Percentiles rank a stretch among this genome's conserved stretches.
These are phyloP conservation scores for Brachirus orientalis DNA, from an alignment of 2,113 vertebrate genomes.

Conservation along the genomic window DNA sequence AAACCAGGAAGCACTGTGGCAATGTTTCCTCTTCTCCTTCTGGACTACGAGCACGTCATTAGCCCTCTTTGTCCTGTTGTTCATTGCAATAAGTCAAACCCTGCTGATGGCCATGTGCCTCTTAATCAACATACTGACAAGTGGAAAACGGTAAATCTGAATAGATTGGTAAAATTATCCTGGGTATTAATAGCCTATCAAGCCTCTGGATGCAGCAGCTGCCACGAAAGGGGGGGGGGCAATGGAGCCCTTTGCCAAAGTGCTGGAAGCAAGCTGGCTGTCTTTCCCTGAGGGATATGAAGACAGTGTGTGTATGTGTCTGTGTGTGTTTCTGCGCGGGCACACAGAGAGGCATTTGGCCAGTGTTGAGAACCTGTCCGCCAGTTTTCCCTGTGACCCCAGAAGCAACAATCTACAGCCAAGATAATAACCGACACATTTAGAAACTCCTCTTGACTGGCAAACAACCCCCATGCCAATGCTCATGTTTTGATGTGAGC, in stretches of 20 bases:
- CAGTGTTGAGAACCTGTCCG: constrained; percentile 68
- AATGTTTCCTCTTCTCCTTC: constrained; percentile 31
- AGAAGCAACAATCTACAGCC: constrained; percentile 64
- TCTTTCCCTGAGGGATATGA: constrained; percentile 65
- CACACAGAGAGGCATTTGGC: constrained; percentile 36
- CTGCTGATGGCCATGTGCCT: constrained; percentile 75
- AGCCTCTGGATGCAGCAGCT: constrained; percentile 82
- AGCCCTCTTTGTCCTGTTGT: constrained; percentile 61
- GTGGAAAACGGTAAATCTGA: constrained; percentile 79
- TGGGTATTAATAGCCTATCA: constrained; percentile 82
- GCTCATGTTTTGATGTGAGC: constrained; percentile 70
- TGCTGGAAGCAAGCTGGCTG: constrained; percentile 71
- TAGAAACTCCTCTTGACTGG: constrained; percentile 58
- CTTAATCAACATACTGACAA: constrained; percentile 81
- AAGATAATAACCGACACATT: constrained; percentile 66
- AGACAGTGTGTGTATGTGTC: constrained; percentile 29
- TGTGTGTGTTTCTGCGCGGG: background rate
- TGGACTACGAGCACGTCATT: constrained; percentile 33
- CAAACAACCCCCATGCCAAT: constrained; percentile 56
- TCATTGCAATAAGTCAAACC: constrained; percentile 56
- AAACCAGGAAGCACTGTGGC: constrained; percentile 22
- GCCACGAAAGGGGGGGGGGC: constrained; percentile 62
- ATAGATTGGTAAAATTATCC: constrained; percentile 84
- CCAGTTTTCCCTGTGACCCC: constrained; percentile 63
- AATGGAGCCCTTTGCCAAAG: constrained; percentile 74